A percentile compares a stretch with the other conserved stretches of the same genome.
These are phyloP conservation scores for Selenia dentaria DNA, from an alignment of 2,888 invertebrate genomes.

Conservation along the genomic window DNA sequence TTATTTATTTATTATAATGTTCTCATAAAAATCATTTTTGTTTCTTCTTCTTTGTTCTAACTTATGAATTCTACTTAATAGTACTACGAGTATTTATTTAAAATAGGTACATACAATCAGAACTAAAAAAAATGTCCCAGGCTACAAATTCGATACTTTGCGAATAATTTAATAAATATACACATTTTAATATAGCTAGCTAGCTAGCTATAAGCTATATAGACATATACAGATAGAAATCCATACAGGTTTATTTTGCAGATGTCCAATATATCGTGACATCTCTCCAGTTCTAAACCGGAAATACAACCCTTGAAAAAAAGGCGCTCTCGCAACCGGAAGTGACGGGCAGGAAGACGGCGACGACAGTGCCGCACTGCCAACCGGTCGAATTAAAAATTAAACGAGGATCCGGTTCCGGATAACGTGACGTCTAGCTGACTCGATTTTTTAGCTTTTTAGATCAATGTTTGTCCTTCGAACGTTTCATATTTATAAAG, in stretches of 20 bases:
- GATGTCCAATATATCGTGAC: conserved; percentile 38
- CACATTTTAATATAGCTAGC: too few relatives aligned
- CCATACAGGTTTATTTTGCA: neutral
- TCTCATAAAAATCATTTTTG: too few relatives aligned
- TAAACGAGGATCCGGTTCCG: conserved; percentile 81
- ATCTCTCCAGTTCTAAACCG: conserved; percentile 60
- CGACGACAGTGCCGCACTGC: conserved; percentile 75
- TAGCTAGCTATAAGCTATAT: too few relatives aligned
- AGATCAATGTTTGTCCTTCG: conserved; percentile 4
- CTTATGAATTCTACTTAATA: too few relatives aligned
- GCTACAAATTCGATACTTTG: too few relatives aligned
- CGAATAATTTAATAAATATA: too few relatives aligned
- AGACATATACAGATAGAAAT: too few relatives aligned
- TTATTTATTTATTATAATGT: too few relatives aligned
- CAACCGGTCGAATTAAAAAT: conserved; percentile 77
- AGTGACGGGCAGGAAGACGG: conserved; percentile 77
- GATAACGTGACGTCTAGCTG: conserved; percentile 61
- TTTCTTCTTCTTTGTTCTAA: too few relatives aligned
- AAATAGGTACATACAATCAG: too few relatives aligned
- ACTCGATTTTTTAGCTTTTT: conserved; percentile 34
- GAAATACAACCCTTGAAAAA: conserved; percentile 78
- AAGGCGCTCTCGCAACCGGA: conserved; percentile 72
- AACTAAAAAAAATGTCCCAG: too few relatives aligned
- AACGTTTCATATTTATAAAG: neutral
- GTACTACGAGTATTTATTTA: too few relatives aligned